Conservation (phyloP, 2,113 vertebrate genomes). For the Tupaia chinensis region DNA sequence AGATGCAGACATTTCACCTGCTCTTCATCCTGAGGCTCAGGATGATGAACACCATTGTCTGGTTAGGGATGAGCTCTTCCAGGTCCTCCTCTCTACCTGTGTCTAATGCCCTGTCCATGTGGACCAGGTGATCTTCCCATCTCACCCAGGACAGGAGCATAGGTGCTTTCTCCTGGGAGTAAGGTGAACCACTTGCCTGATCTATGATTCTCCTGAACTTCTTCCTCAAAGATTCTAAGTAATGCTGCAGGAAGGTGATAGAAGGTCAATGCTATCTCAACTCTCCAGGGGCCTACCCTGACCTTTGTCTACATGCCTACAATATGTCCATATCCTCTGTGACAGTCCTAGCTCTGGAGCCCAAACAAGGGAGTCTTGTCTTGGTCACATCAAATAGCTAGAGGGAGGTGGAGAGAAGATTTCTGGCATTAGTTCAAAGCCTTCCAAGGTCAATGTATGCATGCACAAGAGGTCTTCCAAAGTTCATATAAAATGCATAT, state of each 20-base stretch:
- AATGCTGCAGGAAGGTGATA: not conserved
- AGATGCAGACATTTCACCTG: not conserved
- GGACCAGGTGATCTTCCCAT: not conserved
- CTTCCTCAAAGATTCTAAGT: not conserved
- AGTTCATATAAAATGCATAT: no score
- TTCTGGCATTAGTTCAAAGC: not conserved
- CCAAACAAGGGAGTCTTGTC: not conserved
- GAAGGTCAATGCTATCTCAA: not conserved
- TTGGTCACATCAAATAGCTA: not conserved
- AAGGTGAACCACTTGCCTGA: not conserved
- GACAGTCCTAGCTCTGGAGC: not conserved
- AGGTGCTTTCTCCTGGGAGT: not conserved
- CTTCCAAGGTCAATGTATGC: not conserved
- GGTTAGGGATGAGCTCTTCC: not conserved
- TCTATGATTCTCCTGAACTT: not conserved
- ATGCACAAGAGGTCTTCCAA: no score
- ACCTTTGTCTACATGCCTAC: not conserved
- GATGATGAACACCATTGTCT: not conserved
- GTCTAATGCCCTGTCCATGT: not conserved
- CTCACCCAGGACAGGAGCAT: not conserved
- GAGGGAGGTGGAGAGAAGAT: not conserved
- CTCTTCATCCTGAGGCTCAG: not conserved
- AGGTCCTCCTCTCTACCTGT: not conserved
- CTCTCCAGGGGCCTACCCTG: not conserved
- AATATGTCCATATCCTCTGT: not conserved